These are phyloP conservation scores for Epinephelus malabaricus DNA, from an alignment of 2,797 vertebrate species.

Conservation along the genomic window DNA sequence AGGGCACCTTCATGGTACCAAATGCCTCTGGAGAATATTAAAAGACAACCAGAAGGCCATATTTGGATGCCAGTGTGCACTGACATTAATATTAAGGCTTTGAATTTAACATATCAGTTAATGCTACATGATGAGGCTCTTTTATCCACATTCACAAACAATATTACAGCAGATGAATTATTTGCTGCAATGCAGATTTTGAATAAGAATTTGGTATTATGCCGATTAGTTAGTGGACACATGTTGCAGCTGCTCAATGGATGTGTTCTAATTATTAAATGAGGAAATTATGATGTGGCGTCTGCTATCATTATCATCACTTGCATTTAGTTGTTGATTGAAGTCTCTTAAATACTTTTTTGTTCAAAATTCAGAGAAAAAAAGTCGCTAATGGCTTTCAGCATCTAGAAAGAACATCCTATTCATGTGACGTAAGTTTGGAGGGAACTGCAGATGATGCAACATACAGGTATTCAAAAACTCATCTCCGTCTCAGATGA, in stretches of 20 bases:
- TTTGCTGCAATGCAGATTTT: neutral
- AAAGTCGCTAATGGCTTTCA: constrained; percentile 9
- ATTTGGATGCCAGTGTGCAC: neutral
- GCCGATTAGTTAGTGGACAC: neutral
- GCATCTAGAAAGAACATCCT: neutral
- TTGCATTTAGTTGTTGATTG: constrained; percentile 10
- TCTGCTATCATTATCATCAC: constrained; percentile 20
- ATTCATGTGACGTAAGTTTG: constrained; percentile 20
- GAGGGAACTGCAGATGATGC: constrained; percentile 38
- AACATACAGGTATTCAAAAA: constrained; percentile 53
- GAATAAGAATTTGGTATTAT: neutral
- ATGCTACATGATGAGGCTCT: neutral
- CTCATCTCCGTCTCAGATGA: constrained; percentile 45
- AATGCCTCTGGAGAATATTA: constrained; percentile 2
- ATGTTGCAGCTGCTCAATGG: constrained; percentile 14
- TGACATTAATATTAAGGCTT: neutral
- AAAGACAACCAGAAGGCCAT: neutral
- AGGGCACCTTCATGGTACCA: constrained; percentile 24
- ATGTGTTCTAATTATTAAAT: constrained; percentile 25
- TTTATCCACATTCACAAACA: constrained; percentile 2
- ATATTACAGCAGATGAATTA: neutral
- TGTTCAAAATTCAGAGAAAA: neutral
- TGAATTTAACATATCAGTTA: neutral
- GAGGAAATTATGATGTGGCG: neutral
- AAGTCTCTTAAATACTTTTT: constrained; percentile 17